Evolutionary conservation across 2,113 vertebrate species (phyloP).

Genomic region (Hyaena hyaena): DNA sequence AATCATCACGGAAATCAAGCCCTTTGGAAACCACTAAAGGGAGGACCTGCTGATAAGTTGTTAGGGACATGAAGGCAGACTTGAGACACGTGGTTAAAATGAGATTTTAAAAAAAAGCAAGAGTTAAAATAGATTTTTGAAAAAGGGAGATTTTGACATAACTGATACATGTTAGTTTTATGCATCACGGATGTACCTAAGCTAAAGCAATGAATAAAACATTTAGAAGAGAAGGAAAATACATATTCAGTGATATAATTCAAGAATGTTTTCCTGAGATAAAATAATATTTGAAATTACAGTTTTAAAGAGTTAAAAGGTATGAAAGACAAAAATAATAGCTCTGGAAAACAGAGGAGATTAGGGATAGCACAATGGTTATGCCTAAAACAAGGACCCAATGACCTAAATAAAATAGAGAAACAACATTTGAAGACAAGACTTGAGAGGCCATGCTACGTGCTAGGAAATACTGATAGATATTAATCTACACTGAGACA

Average conservation of each 20-base stretch:
- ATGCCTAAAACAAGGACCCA: neutral
- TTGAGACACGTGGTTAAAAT: neutral
- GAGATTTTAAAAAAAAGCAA: neutral
- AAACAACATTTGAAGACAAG: slow-evolving; percentile 1
- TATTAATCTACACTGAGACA: neutral
- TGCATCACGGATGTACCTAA: neutral
- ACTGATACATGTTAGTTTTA: too few relatives aligned
- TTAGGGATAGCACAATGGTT: slow-evolving; percentile 46
- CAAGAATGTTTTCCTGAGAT: slow-evolving; percentile 11
- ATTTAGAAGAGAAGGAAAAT: slow-evolving; percentile 1
- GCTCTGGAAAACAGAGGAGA: neutral
- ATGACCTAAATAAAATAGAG: neutral
- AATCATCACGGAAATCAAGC: neutral
- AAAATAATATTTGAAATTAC: neutral
- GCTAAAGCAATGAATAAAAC: neutral
- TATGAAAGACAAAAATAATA: neutral
- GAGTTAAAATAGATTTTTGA: neutral
- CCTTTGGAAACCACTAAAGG: neutral
- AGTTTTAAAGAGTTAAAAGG: neutral
- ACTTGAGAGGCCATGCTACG: neutral
- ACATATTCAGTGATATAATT: neutral
- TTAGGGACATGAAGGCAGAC: neutral
- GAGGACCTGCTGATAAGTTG: neutral
- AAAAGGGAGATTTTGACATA: neutral
- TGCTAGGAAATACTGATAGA: neutral